Evolutionary conservation across 2,888 invertebrate species (phyloP).

Genomic region (Oxyteleia sp.): DNA sequence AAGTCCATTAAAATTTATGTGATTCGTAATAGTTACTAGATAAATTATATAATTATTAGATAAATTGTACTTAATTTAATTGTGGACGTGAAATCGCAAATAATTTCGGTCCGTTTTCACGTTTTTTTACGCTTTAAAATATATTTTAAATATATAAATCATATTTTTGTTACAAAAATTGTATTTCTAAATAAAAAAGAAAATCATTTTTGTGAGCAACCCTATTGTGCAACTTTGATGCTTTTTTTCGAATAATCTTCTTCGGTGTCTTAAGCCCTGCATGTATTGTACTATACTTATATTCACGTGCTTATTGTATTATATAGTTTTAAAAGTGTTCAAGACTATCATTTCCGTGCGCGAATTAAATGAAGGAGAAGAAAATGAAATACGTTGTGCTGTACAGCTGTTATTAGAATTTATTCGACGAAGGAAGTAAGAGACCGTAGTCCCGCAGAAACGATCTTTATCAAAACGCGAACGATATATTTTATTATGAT

Average conservation of each 20-base stretch:
- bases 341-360: constrained; percentile 77
- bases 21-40: no score
- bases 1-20: no score
- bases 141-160: no score
- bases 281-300: constrained; percentile 85
- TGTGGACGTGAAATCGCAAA: no score
- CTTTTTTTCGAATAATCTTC: constrained; percentile 49
- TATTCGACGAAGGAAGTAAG: constrained; percentile 72
- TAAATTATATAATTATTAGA: no score
- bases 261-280: constrained; percentile 74
- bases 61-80: no score
- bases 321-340: constrained; percentile 84
- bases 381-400: constrained; percentile 80
- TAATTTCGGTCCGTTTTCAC: no score
- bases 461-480: constrained; percentile 81
- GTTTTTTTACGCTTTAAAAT: no score
- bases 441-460: constrained; percentile 75
- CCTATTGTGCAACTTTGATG: not conserved
- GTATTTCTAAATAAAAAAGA: no score
- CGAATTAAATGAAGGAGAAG: constrained; percentile 56
- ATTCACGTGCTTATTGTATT: constrained; percentile 86
- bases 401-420: constrained; percentile 81
- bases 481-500: constrained; percentile 73
- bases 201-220: no score
- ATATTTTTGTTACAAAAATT: no score